Percentiles rank a stretch among this genome's conserved stretches.
phyloP scores from a whole-genome alignment of 1,140 invertebrate species.

The Bombus cullumanus region DNA sequence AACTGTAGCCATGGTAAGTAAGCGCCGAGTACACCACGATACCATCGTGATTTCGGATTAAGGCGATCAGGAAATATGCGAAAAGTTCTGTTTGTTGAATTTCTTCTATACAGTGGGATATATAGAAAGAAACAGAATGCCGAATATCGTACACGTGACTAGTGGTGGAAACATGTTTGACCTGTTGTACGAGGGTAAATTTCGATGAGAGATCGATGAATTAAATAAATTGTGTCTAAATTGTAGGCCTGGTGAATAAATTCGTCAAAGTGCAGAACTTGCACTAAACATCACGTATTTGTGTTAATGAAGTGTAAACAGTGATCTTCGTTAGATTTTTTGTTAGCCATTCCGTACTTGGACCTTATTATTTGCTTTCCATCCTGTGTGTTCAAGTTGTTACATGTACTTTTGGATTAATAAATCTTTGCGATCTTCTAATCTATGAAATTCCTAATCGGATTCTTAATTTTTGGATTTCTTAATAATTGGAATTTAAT shows the following conservation, averaged over 20 bases:
- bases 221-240: conserved; percentile 35
- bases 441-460: background rate
- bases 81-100: background rate
- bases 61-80: background rate
- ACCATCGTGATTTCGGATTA: conserved; percentile 19
- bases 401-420: background rate
- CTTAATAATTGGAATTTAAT: background rate
- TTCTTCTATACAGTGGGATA: conserved; percentile 15
- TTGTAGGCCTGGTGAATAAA: conserved; percentile 45
- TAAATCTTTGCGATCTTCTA: background rate
- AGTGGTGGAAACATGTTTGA: conserved; percentile 23
- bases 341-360: conserved; percentile 1
- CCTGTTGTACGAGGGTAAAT: conserved; percentile 15
- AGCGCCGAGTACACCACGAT: conserved; percentile 7
- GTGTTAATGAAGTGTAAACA: conserved; percentile 54
- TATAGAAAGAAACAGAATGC: background rate
- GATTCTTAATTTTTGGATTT: background rate
- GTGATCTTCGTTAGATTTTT: conserved; percentile 48
- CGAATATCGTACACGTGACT: conserved; percentile 2
- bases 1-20: conserved; percentile 78
- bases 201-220: conserved; percentile 5
- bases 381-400: background rate
- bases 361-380: background rate
- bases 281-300: conserved; percentile 7
- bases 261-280: conserved; percentile 11